Evolutionary conservation across 2,888 invertebrate genomes (phyloP).

Genomic region (Plebejus argus): DNA sequence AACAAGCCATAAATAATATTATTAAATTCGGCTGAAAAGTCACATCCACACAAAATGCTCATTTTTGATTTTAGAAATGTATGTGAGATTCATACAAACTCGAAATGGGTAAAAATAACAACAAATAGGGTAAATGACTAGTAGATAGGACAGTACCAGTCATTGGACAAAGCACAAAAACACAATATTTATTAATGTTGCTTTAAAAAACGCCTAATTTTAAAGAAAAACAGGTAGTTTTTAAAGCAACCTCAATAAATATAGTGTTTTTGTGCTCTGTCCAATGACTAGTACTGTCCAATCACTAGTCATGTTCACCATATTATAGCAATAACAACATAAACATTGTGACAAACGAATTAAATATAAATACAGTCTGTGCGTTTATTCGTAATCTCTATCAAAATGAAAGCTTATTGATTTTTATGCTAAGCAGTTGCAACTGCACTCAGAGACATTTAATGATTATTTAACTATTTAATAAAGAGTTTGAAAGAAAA

Average conservation of each 20-base stretch:
- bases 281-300: no score
- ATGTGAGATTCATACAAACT: conserved; percentile 26
- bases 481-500: neutral
- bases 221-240: no score
- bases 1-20: neutral
- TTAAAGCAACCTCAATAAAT: no score
- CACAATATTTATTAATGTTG: no score
- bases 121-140: no score
- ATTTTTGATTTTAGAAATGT: neutral
- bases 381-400: conserved; percentile 18
- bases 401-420: neutral
- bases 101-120: conserved; percentile 17
- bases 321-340: conserved; percentile 19
- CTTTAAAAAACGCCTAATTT: no score
- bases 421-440: neutral
- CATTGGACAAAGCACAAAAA: no score
- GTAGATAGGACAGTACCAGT: no score
- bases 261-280: no score
- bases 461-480: neutral
- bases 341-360: conserved; percentile 1
- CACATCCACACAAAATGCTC: neutral
- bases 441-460: neutral
- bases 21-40: neutral
- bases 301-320: no score
- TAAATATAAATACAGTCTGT: conserved; percentile 22